These are phyloP conservation scores for Scaptomyza caliginosa DNA, from an alignment of 2,888 invertebrate genomes.

Conservation along the genomic window DNA sequence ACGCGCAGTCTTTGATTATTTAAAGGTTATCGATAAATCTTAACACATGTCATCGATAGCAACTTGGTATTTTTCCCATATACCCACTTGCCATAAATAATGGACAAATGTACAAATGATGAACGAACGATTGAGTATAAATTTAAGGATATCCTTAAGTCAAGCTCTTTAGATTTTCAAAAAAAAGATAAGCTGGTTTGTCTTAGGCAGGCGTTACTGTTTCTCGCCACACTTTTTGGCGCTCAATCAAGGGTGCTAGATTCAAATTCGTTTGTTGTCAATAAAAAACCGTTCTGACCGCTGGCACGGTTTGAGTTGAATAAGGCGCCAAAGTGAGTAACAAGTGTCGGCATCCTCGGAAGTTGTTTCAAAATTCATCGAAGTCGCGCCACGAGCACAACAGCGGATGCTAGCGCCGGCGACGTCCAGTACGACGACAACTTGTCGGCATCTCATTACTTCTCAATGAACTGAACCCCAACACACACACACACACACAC, in stretches of 20 bases:
- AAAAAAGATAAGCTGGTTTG: too few species aligned
- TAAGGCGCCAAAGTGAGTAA: constrained; percentile 79
- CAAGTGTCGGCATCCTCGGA: constrained; percentile 75
- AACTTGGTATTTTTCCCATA: too few species aligned
- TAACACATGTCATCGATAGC: too few species aligned
- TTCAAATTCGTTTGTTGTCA: constrained; percentile 22
- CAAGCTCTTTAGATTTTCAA: too few species aligned
- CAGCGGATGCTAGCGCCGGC: constrained; percentile 47
- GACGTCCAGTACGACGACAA: constrained; percentile 59
- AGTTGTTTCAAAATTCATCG: constrained; percentile 66
- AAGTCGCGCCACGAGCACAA: constrained; percentile 41
- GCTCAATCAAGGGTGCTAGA: constrained; percentile 37
- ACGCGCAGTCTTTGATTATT: too few species aligned
- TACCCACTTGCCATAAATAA: too few species aligned
- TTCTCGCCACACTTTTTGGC: constrained; percentile 22
- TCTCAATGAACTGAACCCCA: constrained; percentile 57
- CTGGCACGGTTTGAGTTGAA: constrained; percentile 18
- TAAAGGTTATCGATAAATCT: too few species aligned
- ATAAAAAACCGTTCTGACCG: constrained; percentile 16
- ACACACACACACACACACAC: constrained; percentile 7
- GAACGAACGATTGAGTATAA: too few species aligned
- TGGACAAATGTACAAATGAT: too few species aligned
- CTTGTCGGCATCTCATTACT: constrained; percentile 73
- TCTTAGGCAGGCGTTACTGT: neutral
- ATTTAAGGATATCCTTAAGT: too few species aligned